These are phyloP conservation scores for Gila orcuttii DNA, from an alignment of 2,113 vertebrate genomes.

Conservation along the genomic window DNA sequence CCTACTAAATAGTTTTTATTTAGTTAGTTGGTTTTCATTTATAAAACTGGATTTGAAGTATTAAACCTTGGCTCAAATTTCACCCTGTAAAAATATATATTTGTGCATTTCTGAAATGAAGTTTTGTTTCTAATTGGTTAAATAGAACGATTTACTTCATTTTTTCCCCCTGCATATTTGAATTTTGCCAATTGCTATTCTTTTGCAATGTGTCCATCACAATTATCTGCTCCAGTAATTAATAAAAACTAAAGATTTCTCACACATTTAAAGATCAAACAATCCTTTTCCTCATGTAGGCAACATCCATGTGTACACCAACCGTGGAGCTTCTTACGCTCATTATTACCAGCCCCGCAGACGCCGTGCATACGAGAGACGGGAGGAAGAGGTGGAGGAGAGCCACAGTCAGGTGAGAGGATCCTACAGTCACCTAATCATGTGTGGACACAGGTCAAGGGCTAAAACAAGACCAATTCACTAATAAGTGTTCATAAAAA, in stretches of 20 bases:
- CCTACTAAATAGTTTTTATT: background rate
- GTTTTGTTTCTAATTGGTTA: no score
- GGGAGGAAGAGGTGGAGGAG: constrained; percentile 77
- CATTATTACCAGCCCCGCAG: constrained; percentile 81
- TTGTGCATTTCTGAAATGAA: no score
- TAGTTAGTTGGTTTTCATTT: background rate
- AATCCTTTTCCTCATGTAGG: constrained; percentile 61
- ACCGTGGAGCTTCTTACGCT: constrained; percentile 78
- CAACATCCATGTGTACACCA: constrained; percentile 82
- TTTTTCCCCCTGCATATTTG: no score
- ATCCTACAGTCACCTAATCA: background rate
- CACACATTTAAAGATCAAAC: background rate
- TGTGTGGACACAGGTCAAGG: background rate
- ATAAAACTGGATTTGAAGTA: no score
- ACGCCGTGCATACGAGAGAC: constrained; percentile 75
- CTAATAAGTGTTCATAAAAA: background rate
- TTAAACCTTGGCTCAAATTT: no score
- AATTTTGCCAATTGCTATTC: no score
- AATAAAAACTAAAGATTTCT: background rate
- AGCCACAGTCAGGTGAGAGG: constrained; percentile 76
- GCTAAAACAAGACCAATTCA: background rate
- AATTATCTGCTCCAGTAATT: background rate
- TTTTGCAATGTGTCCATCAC: background rate
- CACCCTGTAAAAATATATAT: no score
- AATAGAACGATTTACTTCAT: no score